Evolutionary conservation across 1,140 invertebrate genomes (phyloP), one percentile per base, ranked within the genome.

Genomic region (Bombus cullumanus): DNA sequence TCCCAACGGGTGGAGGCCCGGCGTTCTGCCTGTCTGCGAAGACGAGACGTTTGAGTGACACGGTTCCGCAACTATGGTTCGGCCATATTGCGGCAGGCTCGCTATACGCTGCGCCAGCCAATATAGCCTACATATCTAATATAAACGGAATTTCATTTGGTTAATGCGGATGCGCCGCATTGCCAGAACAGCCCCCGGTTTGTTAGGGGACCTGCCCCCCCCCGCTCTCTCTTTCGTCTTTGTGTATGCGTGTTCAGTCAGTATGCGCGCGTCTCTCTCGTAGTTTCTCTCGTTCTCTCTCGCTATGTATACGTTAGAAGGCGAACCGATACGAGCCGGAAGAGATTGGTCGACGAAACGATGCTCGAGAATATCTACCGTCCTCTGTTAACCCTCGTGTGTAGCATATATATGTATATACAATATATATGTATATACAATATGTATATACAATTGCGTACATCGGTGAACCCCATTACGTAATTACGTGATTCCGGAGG

Each of bases 61-160:
- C 83, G 66, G 76, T 85, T 85, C 83, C 76, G 68, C 76, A 62
- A 72, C 83, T 53, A 80, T 41, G 43, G 68, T 34, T 64, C 76
- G 83, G 82, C 82, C 83, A 80, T 85, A 62, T 85, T 85, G 76
- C 76, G 15, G 53, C 76, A 43, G 64, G 74, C 39, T 47, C 22
- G 71, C 8, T 74, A 13, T 62, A 34, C 72, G 66, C 43, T 62
- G 83, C 83, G 64, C 75, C 83, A 84, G 76, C 83, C 75, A 84
- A 84, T 84, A 84, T 77, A 84, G 28, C 53, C 75, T 59, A 71
- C 69, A 34, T 80, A 80, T 80, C 77, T 78, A 80, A 85, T 85
- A 85, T 85, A 85, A 85, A 85, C 76, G 83, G 83, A 80, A 85
- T 85, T 85, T 85, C 83, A 85, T 85, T 85, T 85, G 76, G 83